Evolutionary conservation across 2,888 invertebrate genomes (phyloP), one percentile per base, ranked within the genome.

Genomic region (Micoletzkya japonica): DNA sequence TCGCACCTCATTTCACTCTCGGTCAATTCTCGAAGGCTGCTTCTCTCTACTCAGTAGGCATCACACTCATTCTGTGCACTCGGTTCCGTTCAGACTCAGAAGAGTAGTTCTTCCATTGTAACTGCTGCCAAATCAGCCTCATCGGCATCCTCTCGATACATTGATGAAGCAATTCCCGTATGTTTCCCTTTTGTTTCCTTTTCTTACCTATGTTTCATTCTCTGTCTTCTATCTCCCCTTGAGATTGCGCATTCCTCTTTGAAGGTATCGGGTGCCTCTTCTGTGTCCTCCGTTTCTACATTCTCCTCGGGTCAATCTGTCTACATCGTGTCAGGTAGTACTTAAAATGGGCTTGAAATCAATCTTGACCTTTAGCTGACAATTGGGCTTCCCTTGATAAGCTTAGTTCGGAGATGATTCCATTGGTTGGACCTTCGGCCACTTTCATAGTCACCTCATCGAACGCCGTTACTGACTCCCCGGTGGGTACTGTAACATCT

Each of bases 1-100:
- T 75, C 28, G 74, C 76, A 64, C 77, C 77, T 26, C 76, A 79
- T 70, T 79, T 79, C 73, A 76, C 75, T 30, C 73, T 79, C 49
- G 79, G 76, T 72, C 70, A 57, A 20, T 67, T 67, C 67, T 67
- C 67, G 10, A 67, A 67, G 67, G 64, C 64, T 37, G 64, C 64
- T 14, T 52, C 64, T 36, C 36, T 54, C 24, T 66, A 66, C 50
- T 66, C 64, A 26, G 64, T 66, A 36, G 10, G 59, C 4, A n/a
- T n/a, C 20, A 7, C 4, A 24, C 36, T 6, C 4, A n/a, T 24
- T 59, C 7, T 59, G 14, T 4, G 14, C 37, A 36, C 28, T 32
- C 17, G 17, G 4, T 58, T 36, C 24, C 24, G 61, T 75, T 44
- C 64, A 77, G 78, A 76, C 66, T n/a, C 72, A 74, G 39, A 71